phyloP scores from a whole-genome alignment of 2,113 vertebrate species.

The Pampusana beccarii region DNA sequence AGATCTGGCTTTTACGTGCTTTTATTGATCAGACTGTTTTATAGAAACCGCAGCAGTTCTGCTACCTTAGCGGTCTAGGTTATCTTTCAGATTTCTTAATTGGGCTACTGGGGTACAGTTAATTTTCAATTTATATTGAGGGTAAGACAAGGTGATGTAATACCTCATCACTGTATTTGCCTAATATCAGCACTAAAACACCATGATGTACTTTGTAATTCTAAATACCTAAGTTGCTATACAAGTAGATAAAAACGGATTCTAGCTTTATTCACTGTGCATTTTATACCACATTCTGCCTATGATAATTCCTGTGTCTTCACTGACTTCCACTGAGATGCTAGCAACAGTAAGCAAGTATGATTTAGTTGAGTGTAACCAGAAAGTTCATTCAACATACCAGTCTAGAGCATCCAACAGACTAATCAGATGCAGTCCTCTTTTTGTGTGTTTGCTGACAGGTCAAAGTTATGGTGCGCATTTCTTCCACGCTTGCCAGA shows the following conservation, averaged over 20 bases:
- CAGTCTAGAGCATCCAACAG: background rate
- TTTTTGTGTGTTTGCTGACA: conserved; percentile 61
- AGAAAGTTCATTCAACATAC: background rate
- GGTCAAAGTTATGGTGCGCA: conserved; percentile 98
- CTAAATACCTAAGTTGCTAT: background rate
- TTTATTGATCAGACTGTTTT: conserved; percentile 63
- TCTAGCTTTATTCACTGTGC: background rate
- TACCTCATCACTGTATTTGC: background rate
- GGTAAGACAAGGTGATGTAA: conserved; percentile 1
- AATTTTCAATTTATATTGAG: conserved; percentile 67
- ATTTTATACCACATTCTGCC: background rate
- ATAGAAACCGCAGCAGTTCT: background rate
- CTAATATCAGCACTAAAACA: background rate
- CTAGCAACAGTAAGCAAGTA: background rate
- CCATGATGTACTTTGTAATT: background rate
- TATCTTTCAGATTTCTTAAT: conserved; percentile 62
- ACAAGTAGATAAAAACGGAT: background rate
- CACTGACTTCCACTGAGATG: background rate
- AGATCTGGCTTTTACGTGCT: conserved; percentile 58
- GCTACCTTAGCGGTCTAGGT: background rate
- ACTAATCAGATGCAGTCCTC: background rate
- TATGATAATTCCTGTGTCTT: background rate
- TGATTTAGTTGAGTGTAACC: background rate
- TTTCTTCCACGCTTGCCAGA: conserved; percentile 84
- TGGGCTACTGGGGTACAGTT: conserved; percentile 52